These are phyloP conservation scores for Strigamia transsilvanica DNA, from an alignment of 2,888 invertebrate genomes.

Conservation along the genomic window DNA sequence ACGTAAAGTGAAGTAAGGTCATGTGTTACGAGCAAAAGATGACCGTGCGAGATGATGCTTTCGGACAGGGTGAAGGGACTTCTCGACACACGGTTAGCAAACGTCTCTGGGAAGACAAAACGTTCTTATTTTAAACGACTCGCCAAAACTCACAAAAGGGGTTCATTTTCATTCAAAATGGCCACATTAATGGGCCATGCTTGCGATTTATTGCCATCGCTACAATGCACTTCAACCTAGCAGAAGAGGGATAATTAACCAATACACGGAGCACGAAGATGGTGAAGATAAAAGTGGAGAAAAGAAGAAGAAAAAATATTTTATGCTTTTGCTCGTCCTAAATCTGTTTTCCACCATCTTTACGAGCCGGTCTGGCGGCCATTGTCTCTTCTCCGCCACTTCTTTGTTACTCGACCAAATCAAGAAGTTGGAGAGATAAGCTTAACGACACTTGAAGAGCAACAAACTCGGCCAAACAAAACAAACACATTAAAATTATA, in stretches of 20 bases:
- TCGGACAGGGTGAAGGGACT: neutral
- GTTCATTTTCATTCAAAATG: slow-evolving; percentile 48
- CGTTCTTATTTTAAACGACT: slow-evolving; percentile 36
- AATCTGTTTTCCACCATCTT: slow-evolving; percentile 43
- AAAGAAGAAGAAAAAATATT: slow-evolving; percentile 43
- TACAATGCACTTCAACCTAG: slow-evolving; percentile 40
- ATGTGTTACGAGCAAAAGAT: neutral
- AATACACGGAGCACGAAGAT: slow-evolving; percentile 32
- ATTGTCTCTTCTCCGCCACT: slow-evolving; percentile 30
- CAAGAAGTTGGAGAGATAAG: slow-evolving; percentile 34
- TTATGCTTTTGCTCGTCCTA: slow-evolving; percentile 33
- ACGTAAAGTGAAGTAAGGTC: neutral
- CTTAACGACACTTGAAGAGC: slow-evolving; percentile 48
- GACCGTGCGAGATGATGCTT: neutral
- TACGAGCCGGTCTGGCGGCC: slow-evolving; percentile 39
- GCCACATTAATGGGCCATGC: slow-evolving; percentile 15
- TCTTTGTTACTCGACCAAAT: slow-evolving; percentile 34
- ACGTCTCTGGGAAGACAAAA: slow-evolving; percentile 13
- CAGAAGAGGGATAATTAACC: slow-evolving; percentile 41
- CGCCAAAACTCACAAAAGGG: slow-evolving; percentile 26
- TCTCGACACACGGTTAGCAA: neutral
- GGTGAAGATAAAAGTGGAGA: slow-evolving; percentile 10
- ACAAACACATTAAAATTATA: slow-evolving; percentile 46
- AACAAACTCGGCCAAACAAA: slow-evolving; percentile 29
- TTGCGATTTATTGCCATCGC: slow-evolving; percentile 46